A percentile compares a stretch with the other conserved stretches of the same genome.
These are phyloP conservation scores for Agrochola circellaris DNA, from an alignment of 2,888 invertebrate species.

Conservation along the genomic window DNA sequence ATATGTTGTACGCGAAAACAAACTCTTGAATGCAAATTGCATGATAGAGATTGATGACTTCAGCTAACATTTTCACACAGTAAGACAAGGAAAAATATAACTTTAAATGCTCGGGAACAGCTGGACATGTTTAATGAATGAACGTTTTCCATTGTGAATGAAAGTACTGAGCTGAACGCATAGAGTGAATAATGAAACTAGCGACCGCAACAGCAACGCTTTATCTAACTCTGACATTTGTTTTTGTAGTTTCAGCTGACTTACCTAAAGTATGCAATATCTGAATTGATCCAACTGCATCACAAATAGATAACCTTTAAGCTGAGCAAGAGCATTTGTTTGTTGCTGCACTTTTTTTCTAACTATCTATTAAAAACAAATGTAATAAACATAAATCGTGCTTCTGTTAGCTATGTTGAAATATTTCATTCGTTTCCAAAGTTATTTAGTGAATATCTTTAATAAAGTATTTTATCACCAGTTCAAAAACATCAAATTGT, in stretches of 20 bases:
- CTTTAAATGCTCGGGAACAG: constrained; percentile 53
- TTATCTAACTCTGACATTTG: background rate
- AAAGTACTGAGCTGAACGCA: constrained; percentile 23
- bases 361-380: background rate
- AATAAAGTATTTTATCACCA: constrained; percentile 15
- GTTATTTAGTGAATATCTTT: background rate
- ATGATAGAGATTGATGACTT: constrained; percentile 57
- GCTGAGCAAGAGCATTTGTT: background rate
- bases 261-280: background rate
- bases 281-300: background rate
- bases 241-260: background rate
- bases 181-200: constrained; percentile 17
- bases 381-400: constrained; percentile 11
- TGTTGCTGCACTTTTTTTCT: background rate
- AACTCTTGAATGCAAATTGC: constrained; percentile 60
- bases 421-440: constrained; percentile 9
- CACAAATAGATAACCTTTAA: background rate
- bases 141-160: constrained; percentile 58
- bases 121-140: constrained; percentile 63
- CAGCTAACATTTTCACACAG: constrained; percentile 50
- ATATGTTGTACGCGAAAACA: constrained; percentile 57
- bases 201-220: background rate
- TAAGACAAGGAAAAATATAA: constrained; percentile 54
- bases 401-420: constrained; percentile 2
- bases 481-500: constrained; percentile 13